Evolutionary conservation across 1,140 invertebrate genomes (phyloP).

Genomic region (Lepidurus arcticus): DNA sequence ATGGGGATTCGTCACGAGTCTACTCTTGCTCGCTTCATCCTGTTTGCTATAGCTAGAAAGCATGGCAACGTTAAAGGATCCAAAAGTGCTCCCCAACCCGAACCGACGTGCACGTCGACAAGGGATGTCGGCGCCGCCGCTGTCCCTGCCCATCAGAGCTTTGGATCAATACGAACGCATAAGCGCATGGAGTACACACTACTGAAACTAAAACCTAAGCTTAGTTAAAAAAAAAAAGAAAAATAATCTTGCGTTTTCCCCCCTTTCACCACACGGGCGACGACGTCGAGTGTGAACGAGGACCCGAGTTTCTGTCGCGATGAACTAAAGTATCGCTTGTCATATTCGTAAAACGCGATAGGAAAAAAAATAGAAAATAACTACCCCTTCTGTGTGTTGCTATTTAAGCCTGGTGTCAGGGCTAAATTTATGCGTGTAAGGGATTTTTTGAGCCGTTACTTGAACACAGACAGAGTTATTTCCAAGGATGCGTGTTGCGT

Average conservation of each 20-base stretch:
- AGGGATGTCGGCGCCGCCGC: constrained; percentile 19
- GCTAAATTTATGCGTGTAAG: not conserved
- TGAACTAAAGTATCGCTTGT: not conserved
- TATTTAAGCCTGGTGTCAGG: not conserved
- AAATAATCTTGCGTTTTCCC: not conserved
- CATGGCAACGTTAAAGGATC: not conserved
- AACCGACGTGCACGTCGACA: constrained; percentile 9
- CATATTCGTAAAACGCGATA: not conserved
- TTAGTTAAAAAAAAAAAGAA: not conserved
- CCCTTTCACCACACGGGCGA: not conserved
- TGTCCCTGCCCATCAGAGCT: not conserved
- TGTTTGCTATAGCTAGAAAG: not conserved
- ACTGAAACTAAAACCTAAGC: constrained; percentile 4
- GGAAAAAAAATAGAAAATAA: not conserved
- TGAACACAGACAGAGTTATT: not conserved
- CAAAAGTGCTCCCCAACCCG: not conserved
- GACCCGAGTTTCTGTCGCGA: not conserved
- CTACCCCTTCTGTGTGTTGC: not conserved
- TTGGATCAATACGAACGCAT: constrained; percentile 13
- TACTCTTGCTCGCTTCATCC: not conserved
- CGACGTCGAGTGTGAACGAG: not conserved
- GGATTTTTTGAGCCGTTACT: not conserved
- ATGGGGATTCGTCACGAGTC: constrained; percentile 13
- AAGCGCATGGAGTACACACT: constrained; percentile 18
- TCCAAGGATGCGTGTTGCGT: not conserved